Evolutionary conservation across 2,113 vertebrate species (phyloP), one percentile per base, ranked within the genome.

Genomic region (Hemiscyllium ocellatum): DNA sequence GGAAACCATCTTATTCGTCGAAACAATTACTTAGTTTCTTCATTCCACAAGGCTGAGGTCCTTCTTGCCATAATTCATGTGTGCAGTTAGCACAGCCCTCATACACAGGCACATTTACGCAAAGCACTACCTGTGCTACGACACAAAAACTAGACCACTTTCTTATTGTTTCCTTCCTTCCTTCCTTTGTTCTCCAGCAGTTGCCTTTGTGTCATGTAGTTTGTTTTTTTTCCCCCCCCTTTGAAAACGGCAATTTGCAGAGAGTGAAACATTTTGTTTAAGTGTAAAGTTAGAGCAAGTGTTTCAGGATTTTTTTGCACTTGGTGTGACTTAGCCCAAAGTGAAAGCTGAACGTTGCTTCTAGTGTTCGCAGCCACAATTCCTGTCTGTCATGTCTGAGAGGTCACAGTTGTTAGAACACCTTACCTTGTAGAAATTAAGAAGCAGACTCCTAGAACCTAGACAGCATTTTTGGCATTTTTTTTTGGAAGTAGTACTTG

Each of bases 31-130:
- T 98, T 97, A 98, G 98, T 98, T 98, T 98, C 98, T 98, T 98
- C 98, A 98, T 99, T 98, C 98, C 98, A 98, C 98, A 98, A 98
- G 96, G 97, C 98, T 97, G 98, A 99, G 98, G 98, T 98, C 98
- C 97, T 98, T 98, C 97, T 98, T 98, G 98, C 98, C 98, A 97
- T 98, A 98, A 97, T 98, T 98, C 97, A 98, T 98, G 98, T 97
- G 98, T 98, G 98, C 98, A 96, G 96, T 98, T 97, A 98, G 98
- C 98, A 98, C 98, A 98, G 98, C 98, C 97, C 97, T 97, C 97
- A 98, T 98, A 98, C 97, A 98, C 97, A 98, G 98, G 98, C 98
- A 98, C 98, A 98, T 97, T 98, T 98, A 98, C 98, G 98, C 98
- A 98, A 52, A 98, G 98, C 98, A 97, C 97, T 96, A 97, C 97